These are phyloP conservation scores for Cyclopterus lumpus DNA, from an alignment of 2,797 vertebrate genomes.

Conservation along the genomic window DNA sequence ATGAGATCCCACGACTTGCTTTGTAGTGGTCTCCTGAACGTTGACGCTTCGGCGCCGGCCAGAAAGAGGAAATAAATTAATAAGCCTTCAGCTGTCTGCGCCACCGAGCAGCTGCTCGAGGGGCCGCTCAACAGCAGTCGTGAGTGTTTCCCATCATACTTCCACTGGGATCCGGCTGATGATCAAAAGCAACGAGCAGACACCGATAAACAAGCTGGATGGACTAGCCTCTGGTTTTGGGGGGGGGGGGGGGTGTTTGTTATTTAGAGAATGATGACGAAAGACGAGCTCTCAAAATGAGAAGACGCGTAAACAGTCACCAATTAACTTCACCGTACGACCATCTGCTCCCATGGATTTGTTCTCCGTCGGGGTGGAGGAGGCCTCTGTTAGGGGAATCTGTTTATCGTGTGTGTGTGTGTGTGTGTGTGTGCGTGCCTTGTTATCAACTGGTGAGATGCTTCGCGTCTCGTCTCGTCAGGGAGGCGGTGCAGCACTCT, in stretches of 20 bases:
- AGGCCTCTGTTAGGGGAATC: conserved; percentile 65
- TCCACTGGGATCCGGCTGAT: conserved; percentile 54
- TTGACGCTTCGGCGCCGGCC: conserved; percentile 36
- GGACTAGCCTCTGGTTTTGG: conserved; percentile 16
- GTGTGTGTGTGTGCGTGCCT: conserved; percentile 30
- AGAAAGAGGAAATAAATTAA: conserved; percentile 15
- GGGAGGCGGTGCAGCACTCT: too few relatives aligned
- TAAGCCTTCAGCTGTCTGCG: conserved; percentile 39
- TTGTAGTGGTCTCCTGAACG: conserved; percentile 21
- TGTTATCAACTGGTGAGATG: conserved; percentile 72
- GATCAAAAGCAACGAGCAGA: conserved; percentile 61
- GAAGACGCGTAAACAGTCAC: conserved; percentile 51
- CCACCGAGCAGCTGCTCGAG: not conserved
- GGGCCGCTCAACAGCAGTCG: conserved; percentile 47
- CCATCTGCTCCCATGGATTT: conserved; percentile 58
- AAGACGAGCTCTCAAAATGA: conserved; percentile 42
- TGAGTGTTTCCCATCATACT: conserved; percentile 44
- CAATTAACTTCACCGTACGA: conserved; percentile 66
- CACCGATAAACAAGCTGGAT: conserved; percentile 48
- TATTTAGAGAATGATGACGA: conserved; percentile 29
- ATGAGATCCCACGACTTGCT: conserved; percentile 18
- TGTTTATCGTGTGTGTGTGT: conserved; percentile 62
- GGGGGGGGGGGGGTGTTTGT: conserved; percentile 7
- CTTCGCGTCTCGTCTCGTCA: too few relatives aligned
- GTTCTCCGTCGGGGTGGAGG: conserved; percentile 51